Percentiles rank a stretch among this genome's conserved stretches.
Evolutionary conservation across 2,113 vertebrate species (phyloP).

Genomic region (Oreochromis aureus): DNA sequence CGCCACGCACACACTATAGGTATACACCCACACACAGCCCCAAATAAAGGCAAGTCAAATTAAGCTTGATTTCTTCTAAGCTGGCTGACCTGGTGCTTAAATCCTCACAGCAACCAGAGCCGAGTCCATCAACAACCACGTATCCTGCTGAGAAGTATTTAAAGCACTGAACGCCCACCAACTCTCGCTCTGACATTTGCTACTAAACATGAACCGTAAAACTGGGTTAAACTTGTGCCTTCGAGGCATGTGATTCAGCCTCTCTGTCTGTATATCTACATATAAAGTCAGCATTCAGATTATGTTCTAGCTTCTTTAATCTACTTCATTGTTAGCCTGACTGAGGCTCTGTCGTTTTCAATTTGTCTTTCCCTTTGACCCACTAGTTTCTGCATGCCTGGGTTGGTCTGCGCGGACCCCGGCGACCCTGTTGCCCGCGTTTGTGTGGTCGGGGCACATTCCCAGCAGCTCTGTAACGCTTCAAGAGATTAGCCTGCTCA

Average conservation of each 20-base stretch:
- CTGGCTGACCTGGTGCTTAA: conserved; percentile 19
- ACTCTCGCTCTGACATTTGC: background rate
- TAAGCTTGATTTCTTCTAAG: conserved; percentile 42
- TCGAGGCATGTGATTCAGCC: background rate
- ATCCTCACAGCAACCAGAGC: conserved; percentile 20
- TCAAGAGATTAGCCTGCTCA: conserved; percentile 61
- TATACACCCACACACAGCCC: background rate
- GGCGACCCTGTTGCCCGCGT: conserved; percentile 12
- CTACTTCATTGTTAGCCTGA: background rate
- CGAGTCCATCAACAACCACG: background rate
- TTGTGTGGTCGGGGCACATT: conserved; percentile 55
- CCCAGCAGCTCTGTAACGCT: conserved; percentile 55
- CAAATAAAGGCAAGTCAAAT: conserved; percentile 21
- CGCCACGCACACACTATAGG: background rate
- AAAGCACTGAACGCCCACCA: background rate
- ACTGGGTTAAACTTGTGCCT: background rate
- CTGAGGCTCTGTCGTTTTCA: background rate
- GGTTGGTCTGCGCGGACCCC: background rate
- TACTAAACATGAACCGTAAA: background rate
- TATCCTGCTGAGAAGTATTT: background rate
- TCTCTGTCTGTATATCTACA: background rate
- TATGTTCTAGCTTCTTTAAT: background rate
- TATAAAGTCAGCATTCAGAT: background rate
- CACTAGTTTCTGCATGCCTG: background rate
- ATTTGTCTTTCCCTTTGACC: conserved; percentile 19